Percentiles rank a stretch among this genome's conserved stretches.
phyloP scores from a whole-genome alignment of 2,113 vertebrate species.

The Geococcyx californianus region DNA sequence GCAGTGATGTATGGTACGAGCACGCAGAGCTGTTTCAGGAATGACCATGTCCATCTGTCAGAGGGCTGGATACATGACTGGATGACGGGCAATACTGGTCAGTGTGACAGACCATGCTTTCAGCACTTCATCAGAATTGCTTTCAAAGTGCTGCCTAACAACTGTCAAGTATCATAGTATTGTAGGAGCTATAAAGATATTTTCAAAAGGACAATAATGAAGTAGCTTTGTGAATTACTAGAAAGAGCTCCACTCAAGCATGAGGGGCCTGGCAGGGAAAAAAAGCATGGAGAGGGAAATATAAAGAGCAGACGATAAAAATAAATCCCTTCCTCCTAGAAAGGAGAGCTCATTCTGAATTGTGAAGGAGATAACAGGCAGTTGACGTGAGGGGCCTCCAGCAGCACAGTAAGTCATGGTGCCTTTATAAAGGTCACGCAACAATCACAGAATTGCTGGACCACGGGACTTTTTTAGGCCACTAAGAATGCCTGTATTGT shows the following conservation, averaged over 20 bases:
- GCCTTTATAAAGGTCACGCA: neutral
- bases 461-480: accelerated
- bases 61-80: neutral
- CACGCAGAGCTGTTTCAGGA: neutral
- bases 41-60: conserved; percentile 4
- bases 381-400: neutral
- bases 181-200: neutral
- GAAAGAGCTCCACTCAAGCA: neutral
- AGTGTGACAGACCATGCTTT: neutral
- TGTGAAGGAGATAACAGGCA: neutral
- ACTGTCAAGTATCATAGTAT: neutral
- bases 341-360: neutral
- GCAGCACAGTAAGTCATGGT: neutral
- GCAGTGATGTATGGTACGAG: neutral
- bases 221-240: neutral
- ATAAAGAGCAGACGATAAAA: neutral
- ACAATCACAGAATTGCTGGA: neutral
- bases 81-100: conserved; percentile 37
- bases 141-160: conserved; percentile 5
- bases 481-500: accelerated
- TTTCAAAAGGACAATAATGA: conserved; percentile 3
- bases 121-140: conserved; percentile 38
- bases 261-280: neutral
- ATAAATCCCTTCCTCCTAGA: neutral
- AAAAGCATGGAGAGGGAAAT: neutral